Conservation (phyloP, 2,888 invertebrate genomes). For the Lymantria monacha region DNA sequence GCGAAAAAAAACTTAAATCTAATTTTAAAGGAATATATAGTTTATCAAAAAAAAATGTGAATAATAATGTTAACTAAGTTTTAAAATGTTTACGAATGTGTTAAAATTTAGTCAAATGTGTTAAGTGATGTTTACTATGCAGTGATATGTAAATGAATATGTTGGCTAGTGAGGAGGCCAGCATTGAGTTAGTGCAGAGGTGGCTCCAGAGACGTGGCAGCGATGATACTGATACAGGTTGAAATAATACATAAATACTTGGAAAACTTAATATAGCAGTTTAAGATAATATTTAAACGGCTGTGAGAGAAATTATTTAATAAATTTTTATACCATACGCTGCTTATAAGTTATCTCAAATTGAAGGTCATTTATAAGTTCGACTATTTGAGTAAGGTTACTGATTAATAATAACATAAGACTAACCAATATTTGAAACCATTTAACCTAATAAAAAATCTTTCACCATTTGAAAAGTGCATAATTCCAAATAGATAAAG, state of each 20-base stretch:
- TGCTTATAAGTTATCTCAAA: no score
- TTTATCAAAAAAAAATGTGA: background rate
- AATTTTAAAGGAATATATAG: background rate
- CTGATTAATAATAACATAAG: no score
- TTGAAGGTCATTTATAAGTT: no score
- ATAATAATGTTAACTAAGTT: background rate
- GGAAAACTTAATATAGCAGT: background rate
- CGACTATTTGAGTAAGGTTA: no score
- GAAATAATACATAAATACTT: constrained; percentile 1
- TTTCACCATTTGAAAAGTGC: no score
- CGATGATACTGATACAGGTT: constrained; percentile 68
- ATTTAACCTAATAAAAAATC: no score
- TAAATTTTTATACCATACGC: no score
- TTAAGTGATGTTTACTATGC: constrained; percentile 33
- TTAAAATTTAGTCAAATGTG: constrained; percentile 14
- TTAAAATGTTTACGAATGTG: background rate
- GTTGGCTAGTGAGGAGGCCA: constrained; percentile 75
- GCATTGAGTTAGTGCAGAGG: constrained; percentile 72
- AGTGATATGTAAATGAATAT: constrained; percentile 60
- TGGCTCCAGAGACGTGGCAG: constrained; percentile 68
- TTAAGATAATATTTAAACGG: no score
- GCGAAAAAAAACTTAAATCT: background rate
- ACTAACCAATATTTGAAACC: no score
- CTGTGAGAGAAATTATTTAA: no score
- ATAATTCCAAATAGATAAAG: no score